Evolutionary conservation across 2,113 vertebrate genomes (phyloP), one percentile per base, ranked within the genome.

Genomic region (Sebastes fasciatus): DNA sequence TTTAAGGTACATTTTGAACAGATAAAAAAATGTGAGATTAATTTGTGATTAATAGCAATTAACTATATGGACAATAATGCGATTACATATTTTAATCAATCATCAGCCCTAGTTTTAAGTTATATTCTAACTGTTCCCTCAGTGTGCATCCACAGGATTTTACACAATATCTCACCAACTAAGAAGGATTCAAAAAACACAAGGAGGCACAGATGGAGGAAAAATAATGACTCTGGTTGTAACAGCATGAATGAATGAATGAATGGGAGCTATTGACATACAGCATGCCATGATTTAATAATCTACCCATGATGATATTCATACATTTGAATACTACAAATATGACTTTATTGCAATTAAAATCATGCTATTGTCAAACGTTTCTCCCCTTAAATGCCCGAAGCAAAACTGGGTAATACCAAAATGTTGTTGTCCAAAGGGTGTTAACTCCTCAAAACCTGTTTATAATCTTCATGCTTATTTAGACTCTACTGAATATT

Each of bases 161-260:
- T 13, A 83, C 58, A 57, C 42, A 62, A 65, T 19, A 8, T 68
- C 57, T 62, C 21, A 23, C 21, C 16, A 42, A 5, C 14, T 12
- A 16, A 55, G 46, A 51, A 5, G 16, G 2, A 54, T 68, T 68
- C n/a, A 4, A 16, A 45, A 57, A 57, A 77, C 74, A 77, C 23
- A 65, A 48, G 12, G 62, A 45, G 45, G 64, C 63, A 62, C 19
- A 70, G 65, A 71, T 58, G 58, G 43, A 57, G 6, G 12, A 42
- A 5, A 26, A 23, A 65, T 51, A 49, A 62, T 48, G 42, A 65
- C 19, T n/a, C 16, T 48, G 42, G 9, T 26, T 57, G 12, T 16
- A n/a, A 17, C 65, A 45, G 16, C 40, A 23, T 19, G 6, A 51
- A 65, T 65, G 6, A 70, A 65, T 65, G 6, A 70, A 70, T 34